Base-by-base conservation (phyloP, 2,888 invertebrate species). In the Eupithecia inturbata region DNA sequence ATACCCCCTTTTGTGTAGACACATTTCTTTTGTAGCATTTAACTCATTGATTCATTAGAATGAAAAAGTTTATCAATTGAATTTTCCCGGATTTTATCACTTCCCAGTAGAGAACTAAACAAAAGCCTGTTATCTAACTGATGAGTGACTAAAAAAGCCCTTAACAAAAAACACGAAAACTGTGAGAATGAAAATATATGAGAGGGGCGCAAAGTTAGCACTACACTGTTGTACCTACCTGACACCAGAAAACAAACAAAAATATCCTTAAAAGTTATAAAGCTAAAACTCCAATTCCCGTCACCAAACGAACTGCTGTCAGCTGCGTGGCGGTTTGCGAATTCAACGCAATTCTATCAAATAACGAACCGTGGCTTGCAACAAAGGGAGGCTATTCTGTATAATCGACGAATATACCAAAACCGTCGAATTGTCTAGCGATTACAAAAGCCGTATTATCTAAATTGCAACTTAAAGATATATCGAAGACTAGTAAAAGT, bases 301-400 rank as follows among this genome's bases (percentile, higher is more conserved):
- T 53, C 39, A 60, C 60, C 28, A 36, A 33, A 26, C 36, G 22
- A 41, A 53, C 22, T 22, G 49, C 22, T 26, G 76, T 70, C 69
- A 57, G 57, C 49, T 60, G n/a, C 28, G 45, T 22, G 33, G 66
- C 69, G 68, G 70, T 62, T 74, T 67, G 26, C 57, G 36, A 68
- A 68, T 71, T 70, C 70, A 70, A 72, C 70, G 66, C 68, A 67
- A 72, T 74, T 72, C 62, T 71, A 67, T 66, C 66, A 74, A 67
- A 72, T 72, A 72, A 68, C 74, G 71, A 71, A 70, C 69, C 70
- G 45, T 31, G n/a, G 49, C 14, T 71, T n/a, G 63, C 70, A 39
- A 39, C 67, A 60, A 67, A 53, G 60, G 64, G 39, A 60, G 22
- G 41, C 39, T 5, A 63, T 36, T 36, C 63, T 36, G 33, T 26